phyloP scores from a whole-genome alignment of 2,888 invertebrate genomes.

The Odontomyia ornata region DNA sequence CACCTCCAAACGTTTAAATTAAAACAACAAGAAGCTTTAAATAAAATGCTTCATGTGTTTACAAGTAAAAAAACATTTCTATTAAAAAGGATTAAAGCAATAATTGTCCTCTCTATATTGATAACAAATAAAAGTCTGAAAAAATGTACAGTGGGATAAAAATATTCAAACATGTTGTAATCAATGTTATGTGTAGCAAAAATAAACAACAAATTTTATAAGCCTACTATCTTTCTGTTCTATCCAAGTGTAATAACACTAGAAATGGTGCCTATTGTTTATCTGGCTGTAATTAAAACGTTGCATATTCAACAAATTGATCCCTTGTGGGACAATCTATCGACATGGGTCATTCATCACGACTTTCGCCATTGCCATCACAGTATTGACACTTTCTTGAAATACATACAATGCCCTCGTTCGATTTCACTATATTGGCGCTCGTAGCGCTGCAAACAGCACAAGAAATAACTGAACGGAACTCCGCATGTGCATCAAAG shows the following conservation, averaged over 20 bases:
- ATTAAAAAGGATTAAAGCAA: too few relatives aligned
- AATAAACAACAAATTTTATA: too few relatives aligned
- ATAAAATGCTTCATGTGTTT: too few relatives aligned
- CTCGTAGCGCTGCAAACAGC: not conserved
- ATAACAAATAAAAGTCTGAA: too few relatives aligned
- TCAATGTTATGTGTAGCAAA: too few relatives aligned
- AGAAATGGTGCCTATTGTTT: not conserved
- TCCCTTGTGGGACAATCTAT: conserved; percentile 19
- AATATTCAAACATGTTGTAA: too few relatives aligned
- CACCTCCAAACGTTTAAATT: too few relatives aligned
- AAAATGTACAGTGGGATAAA: too few relatives aligned
- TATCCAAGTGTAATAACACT: not conserved
- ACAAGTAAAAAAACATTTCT: too few relatives aligned
- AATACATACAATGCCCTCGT: not conserved
- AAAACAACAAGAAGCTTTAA: too few relatives aligned
- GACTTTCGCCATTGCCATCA: not conserved
- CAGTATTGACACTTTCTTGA: conserved; percentile 10
- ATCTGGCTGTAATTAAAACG: not conserved
- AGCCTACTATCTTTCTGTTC: too few relatives aligned
- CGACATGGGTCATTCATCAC: conserved; percentile 10
- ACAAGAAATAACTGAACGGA: not conserved
- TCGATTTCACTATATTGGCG: not conserved
- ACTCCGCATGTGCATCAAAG: conserved; percentile 40
- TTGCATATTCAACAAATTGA: not conserved
- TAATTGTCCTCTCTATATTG: too few relatives aligned